Evolutionary conservation across 2,797 vertebrate genomes (phyloP).

Genomic region (Sebastes kiyomatsui): DNA sequence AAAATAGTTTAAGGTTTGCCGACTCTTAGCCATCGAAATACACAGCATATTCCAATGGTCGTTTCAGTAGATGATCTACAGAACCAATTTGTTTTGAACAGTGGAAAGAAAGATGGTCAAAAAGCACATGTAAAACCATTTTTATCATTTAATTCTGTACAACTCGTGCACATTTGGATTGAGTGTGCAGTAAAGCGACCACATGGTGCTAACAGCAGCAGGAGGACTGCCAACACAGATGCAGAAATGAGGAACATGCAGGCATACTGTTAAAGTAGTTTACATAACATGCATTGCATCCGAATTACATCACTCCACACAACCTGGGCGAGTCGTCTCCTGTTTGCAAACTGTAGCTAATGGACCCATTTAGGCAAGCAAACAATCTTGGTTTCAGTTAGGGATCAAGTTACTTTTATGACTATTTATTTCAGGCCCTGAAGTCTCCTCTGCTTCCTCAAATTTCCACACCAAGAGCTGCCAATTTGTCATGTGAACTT

Average conservation of each 20-base stretch:
- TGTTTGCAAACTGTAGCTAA: constrained; percentile 38
- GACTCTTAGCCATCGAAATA: constrained; percentile 1
- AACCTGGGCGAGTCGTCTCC: constrained; percentile 44
- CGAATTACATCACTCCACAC: constrained; percentile 60
- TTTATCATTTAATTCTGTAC: neutral
- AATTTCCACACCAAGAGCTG: neutral
- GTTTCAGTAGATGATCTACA: neutral
- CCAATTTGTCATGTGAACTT: neutral
- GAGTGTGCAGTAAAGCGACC: neutral
- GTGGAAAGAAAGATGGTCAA: neutral
- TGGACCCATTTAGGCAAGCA: constrained; percentile 29
- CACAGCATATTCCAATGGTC: neutral
- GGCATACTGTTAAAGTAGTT: constrained; percentile 38
- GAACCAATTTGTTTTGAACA: constrained; percentile 23
- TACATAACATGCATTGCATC: constrained; percentile 54
- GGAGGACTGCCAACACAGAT: constrained; percentile 19
- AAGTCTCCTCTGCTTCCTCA: neutral
- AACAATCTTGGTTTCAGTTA: constrained; percentile 23
- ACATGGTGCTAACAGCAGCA: constrained; percentile 6
- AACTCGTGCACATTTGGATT: neutral
- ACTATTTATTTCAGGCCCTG: neutral
- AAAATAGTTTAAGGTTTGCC: neutral
- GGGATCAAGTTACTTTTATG: constrained; percentile 21
- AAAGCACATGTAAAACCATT: neutral
- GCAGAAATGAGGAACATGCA: constrained; percentile 32